These are phyloP conservation scores for Scatophagus argus DNA, from an alignment of 2,113 vertebrate species.

Conservation along the genomic window DNA sequence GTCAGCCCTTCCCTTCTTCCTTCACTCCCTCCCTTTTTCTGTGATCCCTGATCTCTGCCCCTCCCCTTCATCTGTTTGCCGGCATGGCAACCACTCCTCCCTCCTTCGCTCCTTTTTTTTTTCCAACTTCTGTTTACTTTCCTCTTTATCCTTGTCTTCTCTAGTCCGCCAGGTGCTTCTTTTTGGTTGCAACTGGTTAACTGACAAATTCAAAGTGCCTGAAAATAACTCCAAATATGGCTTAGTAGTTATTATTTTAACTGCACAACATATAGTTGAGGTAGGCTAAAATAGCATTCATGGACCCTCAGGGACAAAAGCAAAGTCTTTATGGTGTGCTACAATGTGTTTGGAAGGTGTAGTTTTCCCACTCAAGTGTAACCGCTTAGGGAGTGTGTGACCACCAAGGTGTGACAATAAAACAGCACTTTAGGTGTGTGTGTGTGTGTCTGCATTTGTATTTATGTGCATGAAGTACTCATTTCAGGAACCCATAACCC, in stretches of 20 bases:
- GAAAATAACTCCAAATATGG: not conserved
- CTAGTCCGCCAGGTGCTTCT: conserved; percentile 6
- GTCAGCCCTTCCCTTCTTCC: conserved; percentile 79
- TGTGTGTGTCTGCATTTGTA: conserved; percentile 6
- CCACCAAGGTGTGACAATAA: conserved; percentile 60
- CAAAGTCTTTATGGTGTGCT: conserved; percentile 36
- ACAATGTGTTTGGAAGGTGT: conserved; percentile 37
- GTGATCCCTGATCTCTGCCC: conserved; percentile 64
- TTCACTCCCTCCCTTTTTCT: conserved; percentile 64
- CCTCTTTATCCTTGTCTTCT: conserved; percentile 6
- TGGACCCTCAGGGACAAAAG: conserved; percentile 34
- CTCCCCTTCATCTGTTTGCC: conserved; percentile 69
- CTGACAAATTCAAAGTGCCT: conserved; percentile 5
- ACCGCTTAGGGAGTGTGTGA: conserved; percentile 49
- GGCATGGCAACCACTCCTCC: conserved; percentile 84
- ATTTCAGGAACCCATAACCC: not conserved
- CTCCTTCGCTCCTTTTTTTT: conserved; percentile 70
- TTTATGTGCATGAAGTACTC: not conserved
- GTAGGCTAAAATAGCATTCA: conserved; percentile 23
- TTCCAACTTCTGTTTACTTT: conserved; percentile 33
- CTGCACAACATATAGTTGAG: conserved; percentile 11
- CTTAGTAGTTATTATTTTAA: too few species aligned
- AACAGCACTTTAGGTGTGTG: not conserved
- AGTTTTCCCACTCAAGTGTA: conserved; percentile 66
- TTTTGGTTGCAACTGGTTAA: conserved; percentile 50